These are phyloP conservation scores for Luffia ferchaultella DNA, from an alignment of 2,888 invertebrate genomes.

Conservation along the genomic window DNA sequence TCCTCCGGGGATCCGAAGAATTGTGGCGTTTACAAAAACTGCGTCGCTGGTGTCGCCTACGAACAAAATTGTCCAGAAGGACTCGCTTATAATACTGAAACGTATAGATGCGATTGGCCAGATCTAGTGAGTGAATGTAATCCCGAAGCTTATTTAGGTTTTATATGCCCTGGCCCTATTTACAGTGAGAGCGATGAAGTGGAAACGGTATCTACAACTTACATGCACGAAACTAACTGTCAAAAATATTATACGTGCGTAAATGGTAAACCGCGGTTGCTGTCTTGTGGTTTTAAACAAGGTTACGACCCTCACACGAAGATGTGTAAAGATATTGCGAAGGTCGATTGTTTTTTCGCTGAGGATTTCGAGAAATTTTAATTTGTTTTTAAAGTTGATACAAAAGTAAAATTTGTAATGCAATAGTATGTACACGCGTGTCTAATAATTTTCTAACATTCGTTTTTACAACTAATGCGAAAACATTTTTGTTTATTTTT, in stretches of 20 bases:
- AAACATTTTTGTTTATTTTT: no score
- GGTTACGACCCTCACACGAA: no score
- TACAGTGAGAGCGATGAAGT: neutral
- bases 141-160: slow-evolving; percentile 57
- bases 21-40: slow-evolving; percentile 68
- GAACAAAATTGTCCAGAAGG: slow-evolving; percentile 77
- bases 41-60: slow-evolving; percentile 71
- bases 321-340: no score
- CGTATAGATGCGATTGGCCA: slow-evolving; percentile 78
- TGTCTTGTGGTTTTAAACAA: no score
- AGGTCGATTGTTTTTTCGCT: no score
- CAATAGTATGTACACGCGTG: no score
- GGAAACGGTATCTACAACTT: neutral
- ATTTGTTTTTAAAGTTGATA: no score
- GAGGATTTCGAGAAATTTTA: no score
- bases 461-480: no score
- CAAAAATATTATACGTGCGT: slow-evolving; percentile 2
- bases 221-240: slow-evolving; percentile 1
- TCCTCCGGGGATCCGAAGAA: slow-evolving; percentile 27
- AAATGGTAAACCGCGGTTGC: no score
- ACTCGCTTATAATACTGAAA: slow-evolving; percentile 70
- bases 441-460: no score
- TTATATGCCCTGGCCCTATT: slow-evolving; percentile 2
- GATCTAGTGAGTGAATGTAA: slow-evolving; percentile 75
- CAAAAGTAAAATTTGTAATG: no score